Conservation (phyloP, 2,888 invertebrate species). For the Selenia dentaria region DNA sequence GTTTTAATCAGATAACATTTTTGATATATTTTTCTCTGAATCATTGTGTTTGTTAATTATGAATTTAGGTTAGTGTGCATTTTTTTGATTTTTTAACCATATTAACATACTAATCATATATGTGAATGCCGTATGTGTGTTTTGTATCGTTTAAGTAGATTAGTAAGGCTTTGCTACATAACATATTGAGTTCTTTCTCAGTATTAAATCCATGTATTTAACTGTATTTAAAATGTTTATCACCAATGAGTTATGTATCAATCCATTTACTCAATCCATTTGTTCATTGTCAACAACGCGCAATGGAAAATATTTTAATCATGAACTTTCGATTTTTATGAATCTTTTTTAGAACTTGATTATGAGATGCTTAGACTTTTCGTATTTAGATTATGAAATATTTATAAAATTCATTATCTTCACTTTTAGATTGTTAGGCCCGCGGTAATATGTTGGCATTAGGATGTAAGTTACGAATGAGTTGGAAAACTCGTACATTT, state of each 20-base stretch:
- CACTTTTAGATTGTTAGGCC: conserved; percentile 32
- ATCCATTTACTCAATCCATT: conserved; percentile 47
- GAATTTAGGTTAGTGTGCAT: conserved; percentile 66
- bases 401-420: conserved; percentile 35
- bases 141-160: conserved; percentile 38
- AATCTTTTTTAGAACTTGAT: conserved; percentile 74
- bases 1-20: conserved; percentile 81
- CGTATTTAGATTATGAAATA: conserved; percentile 53
- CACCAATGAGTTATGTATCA: conserved; percentile 73
- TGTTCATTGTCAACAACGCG: conserved; percentile 25
- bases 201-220: conserved; percentile 8
- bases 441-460: conserved; percentile 4
- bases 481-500: conserved; percentile 33
- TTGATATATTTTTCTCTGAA: conserved; percentile 48
- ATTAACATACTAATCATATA: conserved; percentile 76
- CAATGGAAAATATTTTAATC: conserved; percentile 64
- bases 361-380: conserved; percentile 62
- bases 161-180: conserved; percentile 69
- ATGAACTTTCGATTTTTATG: conserved; percentile 77
- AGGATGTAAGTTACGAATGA: conserved; percentile 4
- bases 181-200: conserved; percentile 46
- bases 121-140: conserved; percentile 60
- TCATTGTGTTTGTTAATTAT: conserved; percentile 63
- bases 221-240: conserved; percentile 7
- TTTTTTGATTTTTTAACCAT: conserved; percentile 79